A percentile compares a stretch with the other conserved stretches of the same genome.
phyloP scores from a whole-genome alignment of 2,797 vertebrate species.

The Pseudochromis fuscus region DNA sequence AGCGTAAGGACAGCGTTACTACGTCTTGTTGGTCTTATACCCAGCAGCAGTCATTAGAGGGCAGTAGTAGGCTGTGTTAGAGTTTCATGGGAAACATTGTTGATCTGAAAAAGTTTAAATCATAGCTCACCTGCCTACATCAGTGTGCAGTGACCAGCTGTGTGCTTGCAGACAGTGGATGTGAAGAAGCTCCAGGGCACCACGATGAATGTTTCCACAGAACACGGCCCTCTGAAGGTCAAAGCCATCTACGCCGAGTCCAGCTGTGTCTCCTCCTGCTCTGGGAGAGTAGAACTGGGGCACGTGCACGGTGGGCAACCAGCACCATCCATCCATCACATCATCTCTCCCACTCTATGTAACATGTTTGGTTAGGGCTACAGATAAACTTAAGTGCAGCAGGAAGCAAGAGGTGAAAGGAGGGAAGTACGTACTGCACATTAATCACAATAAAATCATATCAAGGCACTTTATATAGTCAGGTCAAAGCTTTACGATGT shows the following conservation, averaged over 20 bases:
- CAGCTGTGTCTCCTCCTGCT: constrained; percentile 86
- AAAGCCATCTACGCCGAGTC: constrained; percentile 93
- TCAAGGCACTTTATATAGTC: no score
- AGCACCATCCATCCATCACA: background rate
- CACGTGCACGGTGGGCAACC: constrained; percentile 90
- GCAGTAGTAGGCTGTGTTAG: constrained; percentile 57
- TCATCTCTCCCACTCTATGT: background rate
- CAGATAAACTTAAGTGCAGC: background rate
- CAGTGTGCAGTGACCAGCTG: constrained; percentile 8
- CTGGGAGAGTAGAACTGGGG: constrained; percentile 91
- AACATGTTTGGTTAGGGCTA: background rate
- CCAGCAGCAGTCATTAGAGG: constrained; percentile 59
- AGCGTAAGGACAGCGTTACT: constrained; percentile 84
- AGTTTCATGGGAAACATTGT: no score
- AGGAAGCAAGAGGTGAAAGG: background rate
- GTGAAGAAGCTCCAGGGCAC: constrained; percentile 95
- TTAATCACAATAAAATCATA: no score
- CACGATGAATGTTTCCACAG: constrained; percentile 90
- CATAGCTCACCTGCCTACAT: background rate
- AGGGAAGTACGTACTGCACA: background rate
- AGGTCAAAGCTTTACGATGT: no score
- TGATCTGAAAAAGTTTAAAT: background rate
- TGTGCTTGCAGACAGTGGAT: constrained; percentile 86
- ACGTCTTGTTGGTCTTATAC: constrained; percentile 9
- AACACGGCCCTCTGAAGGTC: constrained; percentile 89